Evolutionary conservation across 1,140 invertebrate species (phyloP).

Genomic region (Nasonia longicornis): DNA sequence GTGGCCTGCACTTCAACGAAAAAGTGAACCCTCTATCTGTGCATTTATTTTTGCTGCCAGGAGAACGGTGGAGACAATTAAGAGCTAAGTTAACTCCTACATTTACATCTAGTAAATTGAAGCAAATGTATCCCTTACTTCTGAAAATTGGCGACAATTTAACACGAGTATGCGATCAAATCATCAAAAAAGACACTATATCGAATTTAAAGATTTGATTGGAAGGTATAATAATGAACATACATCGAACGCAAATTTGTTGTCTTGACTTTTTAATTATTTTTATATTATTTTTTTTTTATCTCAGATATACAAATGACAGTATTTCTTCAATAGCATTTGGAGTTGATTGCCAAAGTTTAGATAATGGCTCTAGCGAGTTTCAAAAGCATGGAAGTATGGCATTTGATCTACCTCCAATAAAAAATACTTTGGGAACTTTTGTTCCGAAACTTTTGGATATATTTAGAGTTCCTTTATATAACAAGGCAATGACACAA

Average conservation of each 20-base stretch:
- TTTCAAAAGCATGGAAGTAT: constrained; percentile 62
- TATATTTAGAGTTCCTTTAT: not conserved
- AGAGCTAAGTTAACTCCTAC: constrained; percentile 70
- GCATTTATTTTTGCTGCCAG: constrained; percentile 68
- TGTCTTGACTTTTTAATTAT: too few relatives aligned
- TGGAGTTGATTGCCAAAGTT: not conserved
- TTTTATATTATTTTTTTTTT: not conserved
- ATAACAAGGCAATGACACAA: constrained; percentile 43
- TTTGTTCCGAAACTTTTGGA: constrained; percentile 20
- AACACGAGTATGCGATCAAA: constrained; percentile 43
- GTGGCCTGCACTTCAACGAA: constrained; percentile 66
- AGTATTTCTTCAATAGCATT: not conserved
- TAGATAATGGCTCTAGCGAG: not conserved
- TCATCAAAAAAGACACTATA: not conserved
- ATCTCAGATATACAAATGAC: not conserved
- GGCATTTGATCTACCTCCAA: constrained; percentile 60
- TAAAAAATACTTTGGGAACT: not conserved
- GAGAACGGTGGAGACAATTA: constrained; percentile 69
- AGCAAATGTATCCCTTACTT: constrained; percentile 69
- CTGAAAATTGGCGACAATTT: constrained; percentile 64
- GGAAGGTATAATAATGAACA: too few relatives aligned
- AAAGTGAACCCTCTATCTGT: constrained; percentile 69
- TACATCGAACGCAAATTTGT: too few relatives aligned
- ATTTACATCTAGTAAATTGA: constrained; percentile 73
- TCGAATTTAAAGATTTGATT: constrained; percentile 50